A percentile compares a stretch with the other conserved stretches of the same genome.
Conservation (phyloP, 1,140 invertebrate genomes). For the Papilio polytes region DNA sequence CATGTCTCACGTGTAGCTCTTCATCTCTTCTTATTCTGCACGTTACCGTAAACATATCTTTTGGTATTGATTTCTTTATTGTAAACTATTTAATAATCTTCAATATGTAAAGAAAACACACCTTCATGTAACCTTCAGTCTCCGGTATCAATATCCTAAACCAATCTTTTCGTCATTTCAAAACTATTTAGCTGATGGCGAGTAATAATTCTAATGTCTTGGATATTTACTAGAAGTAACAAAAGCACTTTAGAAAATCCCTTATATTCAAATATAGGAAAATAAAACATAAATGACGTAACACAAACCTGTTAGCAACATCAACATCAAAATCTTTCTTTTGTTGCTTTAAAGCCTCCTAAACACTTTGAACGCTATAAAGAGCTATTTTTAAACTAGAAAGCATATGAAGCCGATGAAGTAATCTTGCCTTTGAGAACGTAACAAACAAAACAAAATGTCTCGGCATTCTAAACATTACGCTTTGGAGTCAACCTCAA, state of each 20-base stretch:
- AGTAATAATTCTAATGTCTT: neutral
- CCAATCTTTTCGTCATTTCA: too few relatives aligned
- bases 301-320: neutral
- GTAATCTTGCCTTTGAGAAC: slow-evolving; percentile 7
- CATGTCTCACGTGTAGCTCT: too few relatives aligned
- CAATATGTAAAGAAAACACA: too few relatives aligned
- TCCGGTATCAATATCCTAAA: too few relatives aligned
- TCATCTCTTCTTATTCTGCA: too few relatives aligned
- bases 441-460: slow-evolving; percentile 20
- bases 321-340: neutral
- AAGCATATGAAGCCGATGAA: slow-evolving; percentile 13
- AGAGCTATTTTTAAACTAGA: slow-evolving; percentile 16
- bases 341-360: neutral
- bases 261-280: neutral
- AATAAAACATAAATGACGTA: neutral
- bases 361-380: neutral
- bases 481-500: slow-evolving; percentile 2
- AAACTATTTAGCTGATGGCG: neutral
- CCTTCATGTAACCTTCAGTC: too few relatives aligned
- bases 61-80: too few relatives aligned
- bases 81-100: too few relatives aligned
- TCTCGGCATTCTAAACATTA: neutral
- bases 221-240: neutral
- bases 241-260: neutral
- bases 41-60: too few relatives aligned